These are phyloP conservation scores for Callithrix jacchus DNA, from an alignment of 2,113 vertebrate species.

Conservation along the genomic window DNA sequence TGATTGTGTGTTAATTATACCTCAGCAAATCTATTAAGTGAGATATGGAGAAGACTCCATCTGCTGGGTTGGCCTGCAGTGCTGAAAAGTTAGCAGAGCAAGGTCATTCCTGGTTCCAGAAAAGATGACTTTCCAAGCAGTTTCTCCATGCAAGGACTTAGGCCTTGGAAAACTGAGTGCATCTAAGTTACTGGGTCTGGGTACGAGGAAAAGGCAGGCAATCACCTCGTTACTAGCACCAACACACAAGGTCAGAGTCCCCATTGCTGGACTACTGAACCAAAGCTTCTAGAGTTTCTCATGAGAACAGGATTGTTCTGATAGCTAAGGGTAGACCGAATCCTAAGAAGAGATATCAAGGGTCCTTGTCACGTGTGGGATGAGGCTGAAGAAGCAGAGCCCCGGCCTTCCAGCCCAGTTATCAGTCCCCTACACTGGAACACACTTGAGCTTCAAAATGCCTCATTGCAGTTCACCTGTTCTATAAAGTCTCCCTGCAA, in stretches of 20 bases:
- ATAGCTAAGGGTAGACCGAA: neutral
- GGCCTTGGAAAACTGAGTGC: neutral
- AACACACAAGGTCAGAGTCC: neutral
- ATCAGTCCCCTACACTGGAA: neutral
- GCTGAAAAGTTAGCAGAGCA: neutral
- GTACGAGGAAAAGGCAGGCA: rapidly evolving
- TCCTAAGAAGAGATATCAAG: neutral
- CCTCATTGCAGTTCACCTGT: neutral
- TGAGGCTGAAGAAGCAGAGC: neutral
- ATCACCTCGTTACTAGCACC: neutral
- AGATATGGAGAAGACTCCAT: neutral
- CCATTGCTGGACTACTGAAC: neutral
- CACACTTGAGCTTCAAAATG: neutral
- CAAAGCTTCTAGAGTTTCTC: neutral
- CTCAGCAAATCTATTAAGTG: neutral
- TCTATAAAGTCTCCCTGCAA: neutral
- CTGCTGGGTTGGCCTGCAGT: neutral
- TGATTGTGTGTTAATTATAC: neutral
- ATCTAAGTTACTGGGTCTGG: neutral
- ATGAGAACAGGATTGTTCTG: neutral
- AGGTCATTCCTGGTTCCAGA: neutral
- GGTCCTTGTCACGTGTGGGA: neutral
- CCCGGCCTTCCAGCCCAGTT: neutral
- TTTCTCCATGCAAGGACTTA: neutral
- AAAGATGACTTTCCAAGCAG: neutral